Percentiles rank a stretch among this genome's conserved stretches.
Conservation (phyloP, 2,797 vertebrate genomes). For the Nannoperca australis region DNA sequence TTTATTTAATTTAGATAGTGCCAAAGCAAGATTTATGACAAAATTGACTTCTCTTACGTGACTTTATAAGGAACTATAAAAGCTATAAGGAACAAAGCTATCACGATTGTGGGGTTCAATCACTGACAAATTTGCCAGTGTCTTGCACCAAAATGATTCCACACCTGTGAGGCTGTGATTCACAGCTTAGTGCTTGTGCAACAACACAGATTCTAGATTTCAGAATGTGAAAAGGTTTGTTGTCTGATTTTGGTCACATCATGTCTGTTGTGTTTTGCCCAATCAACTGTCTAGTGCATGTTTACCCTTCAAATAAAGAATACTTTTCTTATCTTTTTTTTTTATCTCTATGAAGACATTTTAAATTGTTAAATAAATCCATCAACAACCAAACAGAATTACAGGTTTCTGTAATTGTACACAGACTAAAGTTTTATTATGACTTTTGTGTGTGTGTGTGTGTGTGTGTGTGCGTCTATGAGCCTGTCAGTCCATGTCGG, state of each 20-base stretch:
- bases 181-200: neutral
- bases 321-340: no score
- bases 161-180: neutral
- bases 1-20: neutral
- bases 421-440: neutral
- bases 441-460: neutral
- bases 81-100: neutral
- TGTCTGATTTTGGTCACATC: neutral
- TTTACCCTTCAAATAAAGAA: neutral
- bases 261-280: neutral
- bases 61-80: neutral
- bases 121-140: neutral
- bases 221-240: neutral
- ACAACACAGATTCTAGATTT: neutral
- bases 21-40: neutral
- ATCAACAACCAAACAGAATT: neutral
- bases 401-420: neutral
- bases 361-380: neutral
- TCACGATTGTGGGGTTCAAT: neutral
- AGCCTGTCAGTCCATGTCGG: neutral
- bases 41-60: neutral
- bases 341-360: neutral
- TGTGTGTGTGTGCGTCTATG: conserved; percentile 2
- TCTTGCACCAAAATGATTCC: neutral
- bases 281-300: neutral